Base-by-base conservation (phyloP, 2,888 invertebrate genomes). In the Allophyes oxyacanthae region DNA sequence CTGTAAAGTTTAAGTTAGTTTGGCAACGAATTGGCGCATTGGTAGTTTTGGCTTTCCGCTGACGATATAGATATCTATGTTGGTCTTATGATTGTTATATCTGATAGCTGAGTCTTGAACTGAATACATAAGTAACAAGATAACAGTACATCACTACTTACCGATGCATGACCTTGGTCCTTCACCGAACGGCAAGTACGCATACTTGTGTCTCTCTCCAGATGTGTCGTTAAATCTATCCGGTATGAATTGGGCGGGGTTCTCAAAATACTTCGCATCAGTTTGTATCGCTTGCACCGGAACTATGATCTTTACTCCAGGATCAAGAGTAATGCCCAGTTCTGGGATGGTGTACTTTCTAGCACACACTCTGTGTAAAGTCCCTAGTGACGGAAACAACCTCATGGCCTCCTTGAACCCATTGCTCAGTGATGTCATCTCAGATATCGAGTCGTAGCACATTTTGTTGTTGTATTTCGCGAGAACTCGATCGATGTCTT, bases 141-240 rank as follows among this genome's bases (percentile, higher is more conserved):
- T 4, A 8, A 28, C 1, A 32, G 4, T 11, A n/a, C 4, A 11
- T 13, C 1, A 11, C 6, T 44, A 77, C 84, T 81, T 52, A 90
- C 90, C 90, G 25, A 89, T 82, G 49, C 90, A 90, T 37, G 80
- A 79, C 49, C 90, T 78, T 0, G 89, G 86, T 36, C 90, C 90
- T 43, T 79, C 81, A 15, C 90, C 90, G 56, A 90, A 90, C 0
- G 90, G 89, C 45, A 90, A 15, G 46, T 86, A 90, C 0, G 80
- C 58, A 53, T 77, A 86, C 32, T 81, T 84, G 7, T 77, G 68
- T 6, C 68, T 63, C 1, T 64, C 69, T 2, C 49, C 38, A 20
- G 71, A 69, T 1, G 75, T 61, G 0, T 77, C 65, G 2, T 59
- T 56, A 54, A 90, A 90, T 53, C 90, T 78, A 7, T 85, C 84